Conservation (phyloP, 1,140 invertebrate species). For the Caenorhabditis remanei region DNA sequence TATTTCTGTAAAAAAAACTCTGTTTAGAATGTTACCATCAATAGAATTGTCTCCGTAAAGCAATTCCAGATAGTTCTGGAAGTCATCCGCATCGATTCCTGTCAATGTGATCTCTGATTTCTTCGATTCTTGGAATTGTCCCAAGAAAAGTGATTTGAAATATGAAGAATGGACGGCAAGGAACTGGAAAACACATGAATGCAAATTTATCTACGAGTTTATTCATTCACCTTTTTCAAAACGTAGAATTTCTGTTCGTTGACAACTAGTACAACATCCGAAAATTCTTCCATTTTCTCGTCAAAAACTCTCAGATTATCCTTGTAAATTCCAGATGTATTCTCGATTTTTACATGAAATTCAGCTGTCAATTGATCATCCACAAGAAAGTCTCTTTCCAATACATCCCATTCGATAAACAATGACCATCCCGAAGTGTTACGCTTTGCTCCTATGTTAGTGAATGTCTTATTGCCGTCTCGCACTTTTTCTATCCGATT, state of each 20-base stretch:
- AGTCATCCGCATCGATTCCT: not conserved
- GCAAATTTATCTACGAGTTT: no score
- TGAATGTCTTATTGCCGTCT: no score
- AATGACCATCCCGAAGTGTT: no score
- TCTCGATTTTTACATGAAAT: no score
- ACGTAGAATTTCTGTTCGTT: no score
- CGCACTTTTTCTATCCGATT: no score
- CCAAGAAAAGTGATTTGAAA: not conserved
- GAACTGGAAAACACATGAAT: no score
- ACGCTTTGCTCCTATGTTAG: not conserved
- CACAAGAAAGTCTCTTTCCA: no score
- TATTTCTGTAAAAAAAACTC: not conserved
- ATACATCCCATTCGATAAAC: no score
- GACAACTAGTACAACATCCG: no score
- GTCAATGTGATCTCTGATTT: not conserved
- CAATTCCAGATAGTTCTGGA: not conserved
- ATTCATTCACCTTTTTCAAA: no score
- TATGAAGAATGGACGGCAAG: not conserved
- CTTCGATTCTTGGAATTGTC: not conserved
- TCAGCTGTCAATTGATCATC: no score
- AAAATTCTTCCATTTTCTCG: not conserved
- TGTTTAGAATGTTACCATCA: not conserved
- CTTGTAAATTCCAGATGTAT: not conserved
- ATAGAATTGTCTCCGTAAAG: not conserved
- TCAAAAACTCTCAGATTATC: not conserved